Percentiles rank a stretch among this genome's conserved stretches.
phyloP scores from a whole-genome alignment of 2,888 invertebrate genomes.

The Neocrepidodera transversa region DNA sequence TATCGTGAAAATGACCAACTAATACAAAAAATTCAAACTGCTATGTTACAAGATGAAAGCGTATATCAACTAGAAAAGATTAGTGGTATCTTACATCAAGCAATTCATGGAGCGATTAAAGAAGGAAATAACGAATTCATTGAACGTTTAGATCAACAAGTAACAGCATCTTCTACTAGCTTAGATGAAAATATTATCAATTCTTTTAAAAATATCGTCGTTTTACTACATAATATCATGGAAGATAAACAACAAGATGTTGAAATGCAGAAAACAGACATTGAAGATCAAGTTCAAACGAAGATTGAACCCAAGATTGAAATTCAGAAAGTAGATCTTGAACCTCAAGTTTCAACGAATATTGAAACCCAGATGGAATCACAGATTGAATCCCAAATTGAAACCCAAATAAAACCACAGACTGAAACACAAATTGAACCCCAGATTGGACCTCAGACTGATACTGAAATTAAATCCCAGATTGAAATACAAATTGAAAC shows the following conservation, averaged over 20 bases:
- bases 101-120: neutral
- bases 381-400: neutral
- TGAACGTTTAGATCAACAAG: constrained; percentile 1
- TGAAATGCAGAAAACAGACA: constrained; percentile 1
- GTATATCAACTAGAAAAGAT: constrained; percentile 1
- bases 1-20: neutral
- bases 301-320: no score
- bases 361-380: no score
- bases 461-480: neutral
- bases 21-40: neutral
- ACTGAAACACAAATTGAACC: neutral
- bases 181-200: neutral
- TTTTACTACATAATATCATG: neutral
- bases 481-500: neutral
- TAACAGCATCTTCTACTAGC: neutral
- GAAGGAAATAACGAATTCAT: neutral
- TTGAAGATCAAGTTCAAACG: no score
- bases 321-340: no score
- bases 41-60: neutral
- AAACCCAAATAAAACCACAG: neutral
- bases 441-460: neutral
- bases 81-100: neutral
- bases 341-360: neutral
- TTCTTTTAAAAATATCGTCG: neutral
- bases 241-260: neutral